A percentile compares a stretch with the other conserved stretches of the same genome.
Evolutionary conservation across 2,888 invertebrate genomes (phyloP).

Genomic region (Gasteruption jaculator): DNA sequence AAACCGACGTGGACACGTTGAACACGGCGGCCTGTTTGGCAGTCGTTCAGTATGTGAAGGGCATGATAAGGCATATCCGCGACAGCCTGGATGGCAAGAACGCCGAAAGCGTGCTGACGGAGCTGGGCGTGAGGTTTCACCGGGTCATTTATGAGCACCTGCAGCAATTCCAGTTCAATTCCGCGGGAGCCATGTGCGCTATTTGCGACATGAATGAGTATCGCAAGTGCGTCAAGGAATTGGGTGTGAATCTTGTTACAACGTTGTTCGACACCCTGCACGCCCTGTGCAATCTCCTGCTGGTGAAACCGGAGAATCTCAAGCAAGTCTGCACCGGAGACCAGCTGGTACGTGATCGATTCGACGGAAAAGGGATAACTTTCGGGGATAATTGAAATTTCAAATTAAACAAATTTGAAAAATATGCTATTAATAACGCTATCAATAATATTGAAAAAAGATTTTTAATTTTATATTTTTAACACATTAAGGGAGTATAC

Average conservation of each 20-base stretch:
- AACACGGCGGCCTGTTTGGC: constrained; percentile 79
- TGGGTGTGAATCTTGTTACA: constrained; percentile 72
- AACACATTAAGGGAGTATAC: no score
- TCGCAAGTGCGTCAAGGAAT: constrained; percentile 78
- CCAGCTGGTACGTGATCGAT: constrained; percentile 70
- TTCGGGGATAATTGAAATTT: no score
- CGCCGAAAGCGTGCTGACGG: constrained; percentile 77
- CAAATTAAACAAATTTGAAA: no score
- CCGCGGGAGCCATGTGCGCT: constrained; percentile 94
- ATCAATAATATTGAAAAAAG: no score
- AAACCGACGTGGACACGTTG: constrained; percentile 80
- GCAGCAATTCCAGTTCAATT: constrained; percentile 90
- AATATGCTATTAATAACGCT: no score
- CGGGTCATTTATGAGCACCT: constrained; percentile 92
- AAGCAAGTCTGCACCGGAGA: constrained; percentile 93
- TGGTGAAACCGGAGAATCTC: constrained; percentile 94
- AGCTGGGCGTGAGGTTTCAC: constrained; percentile 89
- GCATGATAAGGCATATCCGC: constrained; percentile 72
- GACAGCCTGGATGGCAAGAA: constrained; percentile 89
- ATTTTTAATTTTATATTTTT: no score
- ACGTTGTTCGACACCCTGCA: constrained; percentile 94
- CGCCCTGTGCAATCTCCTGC: constrained; percentile 89
- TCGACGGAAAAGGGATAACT: no score
- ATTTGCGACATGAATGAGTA: constrained; percentile 99
- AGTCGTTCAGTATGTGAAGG: constrained; percentile 79